Conservation (phyloP, 2,113 vertebrate species). For the Bombycilla garrulus region DNA sequence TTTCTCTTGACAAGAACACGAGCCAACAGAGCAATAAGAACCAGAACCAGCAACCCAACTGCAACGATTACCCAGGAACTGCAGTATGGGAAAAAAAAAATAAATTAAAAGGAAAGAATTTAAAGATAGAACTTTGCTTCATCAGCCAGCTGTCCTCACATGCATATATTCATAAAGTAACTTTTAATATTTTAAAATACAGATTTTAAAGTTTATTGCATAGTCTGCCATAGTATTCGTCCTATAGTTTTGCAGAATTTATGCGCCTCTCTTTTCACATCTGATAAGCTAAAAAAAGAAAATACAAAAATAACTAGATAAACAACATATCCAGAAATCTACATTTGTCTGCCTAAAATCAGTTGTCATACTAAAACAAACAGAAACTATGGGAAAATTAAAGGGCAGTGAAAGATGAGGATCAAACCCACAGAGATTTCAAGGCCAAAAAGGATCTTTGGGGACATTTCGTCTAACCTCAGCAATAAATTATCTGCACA, state of each 20-base stretch:
- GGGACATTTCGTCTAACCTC: neutral
- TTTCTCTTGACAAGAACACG: conserved; percentile 83
- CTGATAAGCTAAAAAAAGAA: conserved; percentile 17
- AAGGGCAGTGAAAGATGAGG: neutral
- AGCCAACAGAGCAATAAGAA: conserved; percentile 75
- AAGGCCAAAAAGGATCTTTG: neutral
- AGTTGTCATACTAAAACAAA: conserved; percentile 10
- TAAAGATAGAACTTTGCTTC: neutral
- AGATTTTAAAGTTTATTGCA: neutral
- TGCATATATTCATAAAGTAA: neutral
- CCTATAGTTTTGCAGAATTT: neutral
- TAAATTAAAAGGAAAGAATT: neutral
- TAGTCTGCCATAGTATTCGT: neutral
- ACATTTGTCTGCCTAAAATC: neutral
- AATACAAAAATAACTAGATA: neutral
- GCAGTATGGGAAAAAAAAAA: neutral
- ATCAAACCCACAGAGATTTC: neutral
- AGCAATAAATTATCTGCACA: neutral
- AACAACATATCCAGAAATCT: conserved; percentile 12
- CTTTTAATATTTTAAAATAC: neutral
- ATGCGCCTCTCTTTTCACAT: neutral
- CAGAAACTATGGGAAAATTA: neutral
- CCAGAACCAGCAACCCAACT: conserved; percentile 77
- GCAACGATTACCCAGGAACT: conserved; percentile 82
- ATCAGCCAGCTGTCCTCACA: neutral